Conservation (phyloP, 2,888 invertebrate genomes). For the Buathra laborator region DNA sequence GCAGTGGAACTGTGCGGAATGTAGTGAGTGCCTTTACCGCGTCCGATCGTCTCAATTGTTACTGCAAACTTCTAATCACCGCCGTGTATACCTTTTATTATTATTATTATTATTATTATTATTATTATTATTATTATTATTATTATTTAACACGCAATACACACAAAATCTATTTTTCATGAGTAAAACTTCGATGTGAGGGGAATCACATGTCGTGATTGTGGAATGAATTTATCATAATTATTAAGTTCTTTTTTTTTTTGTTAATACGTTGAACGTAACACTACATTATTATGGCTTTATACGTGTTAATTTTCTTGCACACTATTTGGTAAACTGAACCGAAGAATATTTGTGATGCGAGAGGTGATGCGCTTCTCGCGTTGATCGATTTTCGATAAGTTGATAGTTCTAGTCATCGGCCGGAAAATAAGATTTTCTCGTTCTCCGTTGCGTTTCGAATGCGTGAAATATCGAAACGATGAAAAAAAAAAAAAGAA, state of each 20-base stretch:
- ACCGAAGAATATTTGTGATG: constrained; percentile 17
- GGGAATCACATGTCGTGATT: constrained; percentile 13
- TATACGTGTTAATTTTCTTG: constrained; percentile 25
- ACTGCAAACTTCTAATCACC: constrained; percentile 14
- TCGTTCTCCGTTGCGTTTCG: background rate
- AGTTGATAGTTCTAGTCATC: background rate
- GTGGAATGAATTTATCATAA: constrained; percentile 2
- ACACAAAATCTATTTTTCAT: constrained; percentile 37
- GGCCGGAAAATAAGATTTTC: background rate
- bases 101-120: background rate
- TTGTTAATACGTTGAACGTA: constrained; percentile 43
- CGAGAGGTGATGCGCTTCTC: background rate
- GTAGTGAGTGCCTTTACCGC: constrained; percentile 67
- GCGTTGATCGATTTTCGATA: background rate
- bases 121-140: constrained; percentile 1
- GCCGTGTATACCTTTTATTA: constrained; percentile 26
- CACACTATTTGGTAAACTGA: constrained; percentile 27
- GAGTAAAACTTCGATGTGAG: constrained; percentile 24
- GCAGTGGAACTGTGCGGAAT: constrained; percentile 20
- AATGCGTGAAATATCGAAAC: background rate
- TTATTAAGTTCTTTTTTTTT: background rate
- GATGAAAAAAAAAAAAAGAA: background rate
- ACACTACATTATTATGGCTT: constrained; percentile 27
- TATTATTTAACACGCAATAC: background rate
- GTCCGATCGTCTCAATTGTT: constrained; percentile 49